phyloP scores from a whole-genome alignment of 2,113 vertebrate genomes.

The Microcebus murinus region DNA sequence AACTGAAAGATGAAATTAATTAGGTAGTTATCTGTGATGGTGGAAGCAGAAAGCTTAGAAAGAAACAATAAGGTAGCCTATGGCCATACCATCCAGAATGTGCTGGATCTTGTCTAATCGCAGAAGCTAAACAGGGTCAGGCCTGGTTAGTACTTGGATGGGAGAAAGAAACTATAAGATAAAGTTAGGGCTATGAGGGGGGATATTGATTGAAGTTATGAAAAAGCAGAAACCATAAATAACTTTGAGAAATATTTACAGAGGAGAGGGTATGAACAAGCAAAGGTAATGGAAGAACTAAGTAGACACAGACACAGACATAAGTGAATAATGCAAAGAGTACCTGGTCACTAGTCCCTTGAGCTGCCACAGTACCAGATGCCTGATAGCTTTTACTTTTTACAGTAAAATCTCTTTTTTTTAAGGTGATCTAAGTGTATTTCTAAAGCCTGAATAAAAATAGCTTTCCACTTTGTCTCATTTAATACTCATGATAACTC shows the following conservation, averaged over 20 bases:
- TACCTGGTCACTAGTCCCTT: background rate
- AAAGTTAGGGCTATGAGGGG: background rate
- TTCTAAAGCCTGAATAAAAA: background rate
- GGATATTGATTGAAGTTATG: background rate
- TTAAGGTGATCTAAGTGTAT: background rate
- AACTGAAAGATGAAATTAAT: background rate
- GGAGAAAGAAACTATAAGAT: background rate
- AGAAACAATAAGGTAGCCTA: background rate
- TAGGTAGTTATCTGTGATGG: background rate
- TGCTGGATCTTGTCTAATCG: no score
- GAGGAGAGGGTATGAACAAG: background rate
- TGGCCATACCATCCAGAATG: no score
- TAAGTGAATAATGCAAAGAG: background rate
- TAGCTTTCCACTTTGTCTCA: background rate
- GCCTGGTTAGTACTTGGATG: no score
- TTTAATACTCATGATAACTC: background rate
- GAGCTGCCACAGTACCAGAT: background rate
- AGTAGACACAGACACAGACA: background rate
- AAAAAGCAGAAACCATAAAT: constrained; percentile 1
- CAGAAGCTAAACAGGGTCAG: no score
- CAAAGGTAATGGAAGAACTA: background rate
- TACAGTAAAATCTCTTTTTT: background rate
- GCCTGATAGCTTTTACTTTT: background rate
- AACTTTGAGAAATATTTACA: background rate
- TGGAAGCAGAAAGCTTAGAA: background rate